phyloP scores from a whole-genome alignment of 2,888 invertebrate genomes.

The Drosophila silvestris region DNA sequence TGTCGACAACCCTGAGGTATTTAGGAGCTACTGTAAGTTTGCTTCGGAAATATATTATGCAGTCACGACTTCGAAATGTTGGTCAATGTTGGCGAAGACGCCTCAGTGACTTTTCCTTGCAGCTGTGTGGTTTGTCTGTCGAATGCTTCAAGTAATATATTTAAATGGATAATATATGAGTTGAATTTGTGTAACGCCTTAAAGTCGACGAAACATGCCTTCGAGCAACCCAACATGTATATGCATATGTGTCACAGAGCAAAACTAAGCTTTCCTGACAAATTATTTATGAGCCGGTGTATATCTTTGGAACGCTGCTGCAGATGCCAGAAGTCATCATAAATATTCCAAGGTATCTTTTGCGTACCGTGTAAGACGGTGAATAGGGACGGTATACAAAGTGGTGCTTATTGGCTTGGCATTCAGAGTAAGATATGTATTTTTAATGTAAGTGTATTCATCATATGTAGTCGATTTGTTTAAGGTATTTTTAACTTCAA shows the following conservation, averaged over 20 bases:
- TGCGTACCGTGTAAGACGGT: background rate
- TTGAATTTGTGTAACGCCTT: slow-evolving; percentile 5
- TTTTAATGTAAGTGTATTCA: background rate
- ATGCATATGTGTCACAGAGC: background rate
- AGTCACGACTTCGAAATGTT: slow-evolving; percentile 33
- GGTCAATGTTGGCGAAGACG: slow-evolving; percentile 39
- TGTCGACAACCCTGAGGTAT: slow-evolving; percentile 51
- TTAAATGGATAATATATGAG: slow-evolving; percentile 35
- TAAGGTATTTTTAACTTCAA: background rate
- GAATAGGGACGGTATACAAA: background rate
- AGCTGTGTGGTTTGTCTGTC: slow-evolving; percentile 23
- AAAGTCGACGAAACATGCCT: background rate
- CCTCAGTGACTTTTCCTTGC: slow-evolving; percentile 22
- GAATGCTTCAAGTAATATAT: slow-evolving; percentile 19
- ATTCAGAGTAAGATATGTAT: background rate
- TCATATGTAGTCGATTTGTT: background rate
- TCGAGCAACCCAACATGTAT: background rate
- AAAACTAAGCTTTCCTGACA: background rate
- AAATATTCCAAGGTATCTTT: slow-evolving; percentile 5
- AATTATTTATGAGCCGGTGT: slow-evolving; percentile 19
- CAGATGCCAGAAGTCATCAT: slow-evolving; percentile 13
- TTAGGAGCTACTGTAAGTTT: slow-evolving; percentile 44
- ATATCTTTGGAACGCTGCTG: background rate
- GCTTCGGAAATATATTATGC: slow-evolving; percentile 50
- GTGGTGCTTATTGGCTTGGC: background rate